Percentiles rank a stretch among this genome's conserved stretches.
These are phyloP conservation scores for Hydropsyche betteni DNA, from an alignment of 2,888 invertebrate genomes.

Conservation along the genomic window DNA sequence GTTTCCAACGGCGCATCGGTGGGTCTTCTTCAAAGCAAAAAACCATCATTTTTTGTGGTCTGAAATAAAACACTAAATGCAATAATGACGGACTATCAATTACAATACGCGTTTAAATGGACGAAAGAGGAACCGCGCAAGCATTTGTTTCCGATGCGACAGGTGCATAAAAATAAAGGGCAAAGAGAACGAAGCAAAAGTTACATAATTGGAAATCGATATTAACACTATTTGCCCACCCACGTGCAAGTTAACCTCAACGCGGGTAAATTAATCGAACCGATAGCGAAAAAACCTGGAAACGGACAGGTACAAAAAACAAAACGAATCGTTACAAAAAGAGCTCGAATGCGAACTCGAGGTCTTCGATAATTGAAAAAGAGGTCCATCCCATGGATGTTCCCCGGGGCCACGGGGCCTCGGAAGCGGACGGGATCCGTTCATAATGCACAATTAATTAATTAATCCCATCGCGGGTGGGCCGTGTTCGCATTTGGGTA, in stretches of 20 bases:
- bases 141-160: too few species aligned
- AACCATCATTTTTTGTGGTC: neutral
- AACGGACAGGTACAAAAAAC: conserved; percentile 3
- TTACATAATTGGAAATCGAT: too few species aligned
- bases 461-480: conserved; percentile 50
- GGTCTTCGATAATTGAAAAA: conserved; percentile 28
- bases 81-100: too few species aligned
- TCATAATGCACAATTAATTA: conserved; percentile 51
- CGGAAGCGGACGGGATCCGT: conserved; percentile 29
- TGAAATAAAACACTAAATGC: too few species aligned
- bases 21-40: conserved; percentile 19
- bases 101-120: too few species aligned
- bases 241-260: neutral
- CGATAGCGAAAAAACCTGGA: neutral
- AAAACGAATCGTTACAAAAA: neutral
- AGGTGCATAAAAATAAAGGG: too few species aligned
- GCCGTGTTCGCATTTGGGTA: neutral
- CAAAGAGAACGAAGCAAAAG: too few species aligned
- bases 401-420: neutral
- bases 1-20: conserved; percentile 23
- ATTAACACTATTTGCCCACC: neutral
- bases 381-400: neutral
- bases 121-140: too few species aligned
- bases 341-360: neutral
- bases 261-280: conserved; percentile 18